Evolutionary conservation across 2,797 vertebrate species (phyloP).

Genomic region (Lepus oiostolus): DNA sequence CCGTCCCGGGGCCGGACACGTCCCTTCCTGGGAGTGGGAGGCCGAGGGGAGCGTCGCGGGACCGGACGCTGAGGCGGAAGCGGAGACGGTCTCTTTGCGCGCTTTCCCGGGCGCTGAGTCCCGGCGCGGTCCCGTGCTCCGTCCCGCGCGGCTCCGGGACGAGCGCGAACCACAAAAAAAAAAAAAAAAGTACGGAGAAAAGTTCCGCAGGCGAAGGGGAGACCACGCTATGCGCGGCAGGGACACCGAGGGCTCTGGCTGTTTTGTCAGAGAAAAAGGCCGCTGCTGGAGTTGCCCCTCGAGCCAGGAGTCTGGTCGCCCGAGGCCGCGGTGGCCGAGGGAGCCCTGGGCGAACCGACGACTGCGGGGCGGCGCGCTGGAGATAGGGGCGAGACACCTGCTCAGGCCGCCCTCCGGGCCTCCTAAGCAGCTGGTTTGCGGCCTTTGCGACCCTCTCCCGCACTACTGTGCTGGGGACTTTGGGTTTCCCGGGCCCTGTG

Average conservation of each 20-base stretch:
- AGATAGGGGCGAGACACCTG: background rate
- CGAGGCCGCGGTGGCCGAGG: rapidly evolving
- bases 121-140: background rate
- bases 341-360: background rate
- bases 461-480: background rate
- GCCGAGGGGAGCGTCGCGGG: background rate
- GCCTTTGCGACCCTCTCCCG: background rate
- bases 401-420: background rate
- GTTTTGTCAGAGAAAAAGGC: background rate
- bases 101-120: background rate
- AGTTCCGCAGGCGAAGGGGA: constrained; percentile 47
- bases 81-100: too few relatives aligned
- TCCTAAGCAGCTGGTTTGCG: background rate
- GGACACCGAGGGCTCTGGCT: background rate
- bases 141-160: background rate
- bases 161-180: background rate
- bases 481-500: background rate
- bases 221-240: too few relatives aligned
- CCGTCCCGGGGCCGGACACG: background rate
- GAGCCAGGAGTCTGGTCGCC: background rate
- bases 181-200: constrained; percentile 76
- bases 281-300: background rate
- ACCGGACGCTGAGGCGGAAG: background rate
- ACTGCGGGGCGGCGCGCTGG: background rate
- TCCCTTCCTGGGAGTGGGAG: background rate